Evolutionary conservation across 2,888 invertebrate species (phyloP), one percentile per base, ranked within the genome.

Genomic region (Cerceris rybyensis): DNA sequence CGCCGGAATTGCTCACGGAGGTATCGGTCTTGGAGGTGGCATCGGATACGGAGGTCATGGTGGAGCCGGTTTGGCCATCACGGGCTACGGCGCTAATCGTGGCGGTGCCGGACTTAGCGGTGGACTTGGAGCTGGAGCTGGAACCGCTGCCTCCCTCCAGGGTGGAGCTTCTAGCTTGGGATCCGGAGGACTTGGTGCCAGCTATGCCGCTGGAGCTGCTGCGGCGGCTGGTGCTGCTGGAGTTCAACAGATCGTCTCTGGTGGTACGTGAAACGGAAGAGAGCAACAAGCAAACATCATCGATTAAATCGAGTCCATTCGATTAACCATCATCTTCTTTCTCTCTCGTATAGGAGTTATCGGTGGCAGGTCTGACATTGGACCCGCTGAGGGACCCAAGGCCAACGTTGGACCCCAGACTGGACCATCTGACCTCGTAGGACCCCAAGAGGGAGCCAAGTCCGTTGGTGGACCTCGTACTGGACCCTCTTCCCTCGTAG

Each of bases 341-440:
- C 66, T 61, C 59, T 16, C 58, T 43, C 9, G 66, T 67, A 39
- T 75, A 91, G 91, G 92, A 88, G 92, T 92, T 57, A 86, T 87
- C 81, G 92, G 92, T 57, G 92, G 92, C 77, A 89, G 92, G 85
- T 90, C 92, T 80, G 92, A 92, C 90, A 90, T 92, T 84, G 92
- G 92, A 91, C 92, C 92, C 80, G 92, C 92, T 82, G 92, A 92
- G 85, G 92, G 92, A 90, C 92, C 92, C 83, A 91, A 91, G 87
- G 92, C 92, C 83, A 92, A 92, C 88, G 92, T 92, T 85, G 92
- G 92, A 92, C 92, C 92, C 84, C 92, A 92, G 83, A 90, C 88
- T 80, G 92, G 92, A 75, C 92, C 92, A 79, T 91, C 90, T 70
- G 92, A 92, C 87, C 88, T 90, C 82, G 92, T 90, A 57, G 92